A percentile compares a stretch with the other conserved stretches of the same genome.
phyloP scores from a whole-genome alignment of 2,797 vertebrate species.

The Gadopsis marmoratus region DNA sequence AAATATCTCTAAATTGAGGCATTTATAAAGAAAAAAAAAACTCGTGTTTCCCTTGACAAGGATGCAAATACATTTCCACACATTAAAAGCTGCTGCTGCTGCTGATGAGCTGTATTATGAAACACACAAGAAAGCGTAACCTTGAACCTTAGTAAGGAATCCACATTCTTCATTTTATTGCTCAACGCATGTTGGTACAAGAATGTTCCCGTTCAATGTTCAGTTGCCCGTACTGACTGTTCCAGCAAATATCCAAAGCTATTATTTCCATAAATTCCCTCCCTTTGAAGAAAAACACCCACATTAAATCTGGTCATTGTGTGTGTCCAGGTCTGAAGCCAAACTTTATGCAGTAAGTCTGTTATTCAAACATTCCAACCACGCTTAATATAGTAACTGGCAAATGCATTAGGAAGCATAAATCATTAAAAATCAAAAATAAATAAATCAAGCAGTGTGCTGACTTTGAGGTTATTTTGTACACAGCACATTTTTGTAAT shows the following conservation, averaged over 20 bases:
- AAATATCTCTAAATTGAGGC: constrained; percentile 29
- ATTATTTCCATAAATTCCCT: constrained; percentile 76
- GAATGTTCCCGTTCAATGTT: constrained; percentile 63
- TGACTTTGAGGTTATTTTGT: constrained; percentile 79
- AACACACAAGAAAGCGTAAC: constrained; percentile 43
- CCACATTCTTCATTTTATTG: constrained; percentile 70
- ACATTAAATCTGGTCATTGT: constrained; percentile 73
- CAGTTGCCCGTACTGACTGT: constrained; percentile 66
- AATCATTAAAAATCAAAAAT: constrained; percentile 81
- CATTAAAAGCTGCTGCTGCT: too few species aligned
- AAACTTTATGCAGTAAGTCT: constrained; percentile 67
- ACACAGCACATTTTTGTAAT: constrained; percentile 83
- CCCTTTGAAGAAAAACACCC: constrained; percentile 66
- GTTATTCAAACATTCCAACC: constrained; percentile 79
- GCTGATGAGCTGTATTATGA: constrained; percentile 48
- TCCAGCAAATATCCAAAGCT: constrained; percentile 75
- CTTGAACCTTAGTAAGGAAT: constrained; percentile 52
- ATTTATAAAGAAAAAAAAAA: constrained; percentile 9
- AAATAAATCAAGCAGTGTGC: constrained; percentile 79
- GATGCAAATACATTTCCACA: constrained; percentile 43
- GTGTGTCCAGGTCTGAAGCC: constrained; percentile 68
- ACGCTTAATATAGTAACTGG: constrained; percentile 78
- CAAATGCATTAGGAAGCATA: constrained; percentile 73
- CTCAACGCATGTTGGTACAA: constrained; percentile 69
- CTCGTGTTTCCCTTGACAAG: constrained; percentile 15